Conservation (phyloP, 2,113 vertebrate genomes). For the Anolis carolinensis region DNA sequence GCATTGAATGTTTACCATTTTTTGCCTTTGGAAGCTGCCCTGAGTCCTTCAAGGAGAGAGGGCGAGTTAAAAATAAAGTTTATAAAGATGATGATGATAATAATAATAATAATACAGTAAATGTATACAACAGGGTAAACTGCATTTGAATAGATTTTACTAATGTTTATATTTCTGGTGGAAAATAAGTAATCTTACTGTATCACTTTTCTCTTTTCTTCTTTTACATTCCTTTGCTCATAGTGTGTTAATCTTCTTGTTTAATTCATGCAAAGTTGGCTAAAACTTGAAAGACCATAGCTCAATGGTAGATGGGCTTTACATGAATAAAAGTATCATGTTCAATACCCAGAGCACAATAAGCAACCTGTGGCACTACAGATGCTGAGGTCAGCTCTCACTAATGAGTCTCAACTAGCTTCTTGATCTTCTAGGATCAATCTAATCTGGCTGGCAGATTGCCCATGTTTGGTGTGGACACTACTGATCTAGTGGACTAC, state of each 20-base stretch:
- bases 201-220: background rate
- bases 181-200: background rate
- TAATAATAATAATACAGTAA: too few relatives aligned
- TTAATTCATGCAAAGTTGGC: background rate
- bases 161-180: slow-evolving; percentile 14
- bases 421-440: background rate
- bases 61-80: too few relatives aligned
- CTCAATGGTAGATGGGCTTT: background rate
- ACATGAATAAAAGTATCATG: background rate
- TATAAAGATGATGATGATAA: too few relatives aligned
- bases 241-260: too few relatives aligned
- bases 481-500: background rate
- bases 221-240: too few relatives aligned
- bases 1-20: too few relatives aligned
- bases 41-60: too few relatives aligned
- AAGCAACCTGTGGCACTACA: background rate
- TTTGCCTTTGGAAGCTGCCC: too few relatives aligned
- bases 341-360: background rate
- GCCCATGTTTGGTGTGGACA: background rate
- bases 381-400: too few relatives aligned
- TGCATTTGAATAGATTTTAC: background rate
- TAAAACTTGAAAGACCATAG: background rate
- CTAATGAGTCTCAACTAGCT: background rate
- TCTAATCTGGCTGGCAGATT: background rate
- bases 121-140: background rate